phyloP scores from a whole-genome alignment of 2,888 invertebrate genomes.

The Agrochola circellaris region DNA sequence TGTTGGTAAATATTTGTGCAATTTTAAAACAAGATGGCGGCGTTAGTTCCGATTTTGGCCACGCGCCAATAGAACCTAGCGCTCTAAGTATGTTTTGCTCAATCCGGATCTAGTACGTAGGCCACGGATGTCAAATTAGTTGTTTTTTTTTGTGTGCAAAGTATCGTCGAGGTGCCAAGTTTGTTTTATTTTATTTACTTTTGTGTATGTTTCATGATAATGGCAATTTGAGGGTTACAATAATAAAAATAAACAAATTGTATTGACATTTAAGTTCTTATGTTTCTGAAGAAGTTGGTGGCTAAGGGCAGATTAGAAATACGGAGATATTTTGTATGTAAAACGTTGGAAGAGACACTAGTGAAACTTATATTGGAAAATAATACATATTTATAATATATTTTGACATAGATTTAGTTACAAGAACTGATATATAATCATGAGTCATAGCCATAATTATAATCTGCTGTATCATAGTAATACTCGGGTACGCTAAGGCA shows the following conservation, averaged over 20 bases:
- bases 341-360: constrained; percentile 45
- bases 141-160: constrained; percentile 33
- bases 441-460: constrained; percentile 53
- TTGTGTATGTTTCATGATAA: constrained; percentile 48
- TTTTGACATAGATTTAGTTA: constrained; percentile 62
- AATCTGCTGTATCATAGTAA: constrained; percentile 47
- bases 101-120: constrained; percentile 42
- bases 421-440: constrained; percentile 63
- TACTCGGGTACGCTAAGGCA: constrained; percentile 20
- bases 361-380: constrained; percentile 52
- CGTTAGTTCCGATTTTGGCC: background rate
- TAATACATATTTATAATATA: constrained; percentile 56
- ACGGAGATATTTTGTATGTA: constrained; percentile 53
- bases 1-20: background rate
- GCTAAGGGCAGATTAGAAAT: constrained; percentile 23
- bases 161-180: constrained; percentile 56
- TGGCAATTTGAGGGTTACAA: constrained; percentile 32
- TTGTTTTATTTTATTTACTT: constrained; percentile 44
- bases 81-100: constrained; percentile 22
- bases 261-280: constrained; percentile 38
- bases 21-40: background rate
- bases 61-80: background rate
- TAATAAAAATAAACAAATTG: constrained; percentile 33
- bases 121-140: constrained; percentile 7
- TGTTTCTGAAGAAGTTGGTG: constrained; percentile 25